Conservation (phyloP, 2,113 vertebrate species). For the Todiramphus saurophagus region DNA sequence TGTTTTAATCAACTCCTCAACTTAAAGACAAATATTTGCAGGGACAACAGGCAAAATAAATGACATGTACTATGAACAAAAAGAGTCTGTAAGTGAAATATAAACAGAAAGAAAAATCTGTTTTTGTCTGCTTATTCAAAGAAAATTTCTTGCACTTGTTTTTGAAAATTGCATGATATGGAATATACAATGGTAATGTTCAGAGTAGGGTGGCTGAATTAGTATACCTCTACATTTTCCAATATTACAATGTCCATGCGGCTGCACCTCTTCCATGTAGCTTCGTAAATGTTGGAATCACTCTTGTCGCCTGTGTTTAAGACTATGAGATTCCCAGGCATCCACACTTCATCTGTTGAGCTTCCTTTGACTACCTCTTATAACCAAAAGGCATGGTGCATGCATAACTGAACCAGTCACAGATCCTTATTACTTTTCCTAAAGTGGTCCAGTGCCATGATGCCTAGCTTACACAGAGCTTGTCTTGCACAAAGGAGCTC, state of each 20-base stretch:
- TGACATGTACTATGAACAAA: background rate
- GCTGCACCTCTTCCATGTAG: background rate
- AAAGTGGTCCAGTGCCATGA: background rate
- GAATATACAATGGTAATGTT: background rate
- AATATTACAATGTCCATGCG: background rate
- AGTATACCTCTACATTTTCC: background rate
- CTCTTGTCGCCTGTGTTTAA: background rate
- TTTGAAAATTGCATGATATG: background rate
- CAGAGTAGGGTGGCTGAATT: background rate
- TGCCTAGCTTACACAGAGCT: background rate
- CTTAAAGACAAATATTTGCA: conserved; percentile 2
- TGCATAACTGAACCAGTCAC: background rate
- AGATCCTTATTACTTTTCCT: background rate
- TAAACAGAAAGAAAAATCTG: background rate
- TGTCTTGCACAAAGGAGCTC: background rate
- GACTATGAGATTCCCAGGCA: background rate
- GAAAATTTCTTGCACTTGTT: background rate
- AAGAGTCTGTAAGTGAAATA: background rate
- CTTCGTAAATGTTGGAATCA: background rate
- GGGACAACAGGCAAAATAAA: background rate
- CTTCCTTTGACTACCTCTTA: background rate
- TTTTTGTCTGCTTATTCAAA: background rate
- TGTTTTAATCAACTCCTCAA: background rate
- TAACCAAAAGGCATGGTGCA: background rate
- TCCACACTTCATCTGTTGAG: background rate